A percentile compares a stretch with the other conserved stretches of the same genome.
Evolutionary conservation across 2,113 vertebrate genomes (phyloP).

Genomic region (Callospermophilus lateralis): DNA sequence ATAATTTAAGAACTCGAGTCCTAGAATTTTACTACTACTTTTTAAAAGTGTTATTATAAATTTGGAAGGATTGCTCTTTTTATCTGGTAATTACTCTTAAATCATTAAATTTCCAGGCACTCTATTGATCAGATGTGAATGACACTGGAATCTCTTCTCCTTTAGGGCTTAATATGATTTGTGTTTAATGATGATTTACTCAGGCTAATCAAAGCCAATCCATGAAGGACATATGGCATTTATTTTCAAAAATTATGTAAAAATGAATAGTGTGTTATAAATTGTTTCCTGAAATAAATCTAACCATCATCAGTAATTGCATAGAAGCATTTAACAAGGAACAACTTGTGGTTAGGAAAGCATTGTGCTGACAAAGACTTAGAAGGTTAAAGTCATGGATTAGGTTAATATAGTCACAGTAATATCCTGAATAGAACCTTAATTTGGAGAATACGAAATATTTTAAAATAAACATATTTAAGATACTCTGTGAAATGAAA

Average conservation of each 20-base stretch:
- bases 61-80: not conserved
- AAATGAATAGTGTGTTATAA: not conserved
- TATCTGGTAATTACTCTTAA: not conserved
- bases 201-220: not conserved
- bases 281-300: not conserved
- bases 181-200: not conserved
- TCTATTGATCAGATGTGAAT: not conserved
- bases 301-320: not conserved
- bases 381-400: not conserved
- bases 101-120: not conserved
- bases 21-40: not conserved
- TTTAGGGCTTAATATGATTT: not conserved
- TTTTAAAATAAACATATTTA: not conserved
- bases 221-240: not conserved
- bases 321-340: not conserved
- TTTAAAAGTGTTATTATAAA: not conserved
- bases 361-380: fast-evolving
- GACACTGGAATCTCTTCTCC: not conserved
- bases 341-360: not conserved
- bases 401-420: not conserved
- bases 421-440: not conserved
- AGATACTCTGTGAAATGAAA: not conserved
- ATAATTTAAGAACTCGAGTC: not conserved
- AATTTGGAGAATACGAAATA: not conserved
- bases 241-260: not conserved